These are phyloP conservation scores for Hippocampus guttulatus DNA, from an alignment of 2,113 vertebrate species.

Conservation along the genomic window DNA sequence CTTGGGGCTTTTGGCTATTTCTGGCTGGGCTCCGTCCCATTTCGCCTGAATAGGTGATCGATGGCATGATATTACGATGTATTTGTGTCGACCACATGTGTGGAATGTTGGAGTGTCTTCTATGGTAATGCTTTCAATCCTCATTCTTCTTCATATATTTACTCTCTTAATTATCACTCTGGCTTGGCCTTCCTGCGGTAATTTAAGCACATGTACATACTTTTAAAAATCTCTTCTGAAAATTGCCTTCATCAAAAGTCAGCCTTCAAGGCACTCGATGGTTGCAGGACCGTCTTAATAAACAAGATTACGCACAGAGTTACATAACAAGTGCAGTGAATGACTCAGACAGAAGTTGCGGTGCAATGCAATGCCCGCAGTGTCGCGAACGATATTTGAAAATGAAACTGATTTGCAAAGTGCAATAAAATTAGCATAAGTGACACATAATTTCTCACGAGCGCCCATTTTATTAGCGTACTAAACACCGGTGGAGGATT, in stretches of 20 bases:
- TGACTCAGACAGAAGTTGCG: constrained; percentile 1
- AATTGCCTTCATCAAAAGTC: neutral
- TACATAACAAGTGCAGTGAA: neutral
- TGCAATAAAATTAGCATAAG: constrained; percentile 42
- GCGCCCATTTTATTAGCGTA: constrained; percentile 18
- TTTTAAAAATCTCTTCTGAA: neutral
- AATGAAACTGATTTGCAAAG: constrained; percentile 39
- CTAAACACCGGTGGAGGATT: constrained; percentile 25
- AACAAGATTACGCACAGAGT: constrained; percentile 1
- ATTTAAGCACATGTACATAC: neutral
- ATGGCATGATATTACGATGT: neutral
- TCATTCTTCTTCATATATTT: neutral
- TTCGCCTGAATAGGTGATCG: too few relatives aligned
- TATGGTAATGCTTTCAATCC: neutral
- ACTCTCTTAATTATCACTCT: neutral
- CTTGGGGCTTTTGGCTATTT: too few relatives aligned
- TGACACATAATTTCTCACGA: constrained; percentile 40
- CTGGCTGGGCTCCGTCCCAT: too few relatives aligned
- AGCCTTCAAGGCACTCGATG: neutral
- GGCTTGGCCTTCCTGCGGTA: neutral
- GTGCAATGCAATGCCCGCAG: constrained; percentile 28
- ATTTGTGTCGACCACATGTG: neutral
- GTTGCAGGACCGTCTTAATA: neutral
- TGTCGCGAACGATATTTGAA: constrained; percentile 11
- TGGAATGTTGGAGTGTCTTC: neutral